Evolutionary conservation across 1,140 invertebrate species (phyloP).

Genomic region (Formica selysi): DNA sequence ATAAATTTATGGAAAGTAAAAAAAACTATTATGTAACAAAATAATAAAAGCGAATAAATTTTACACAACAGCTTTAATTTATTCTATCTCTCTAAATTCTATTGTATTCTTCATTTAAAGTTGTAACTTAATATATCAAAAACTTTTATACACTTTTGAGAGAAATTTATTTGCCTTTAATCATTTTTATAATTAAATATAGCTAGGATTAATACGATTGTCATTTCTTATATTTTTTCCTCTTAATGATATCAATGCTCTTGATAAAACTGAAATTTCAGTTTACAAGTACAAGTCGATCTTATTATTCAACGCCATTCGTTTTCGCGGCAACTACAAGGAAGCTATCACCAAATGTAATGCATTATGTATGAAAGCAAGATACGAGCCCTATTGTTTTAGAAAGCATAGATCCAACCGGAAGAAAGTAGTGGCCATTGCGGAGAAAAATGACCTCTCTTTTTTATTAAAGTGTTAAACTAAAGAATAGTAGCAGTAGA

Average conservation of each 20-base stretch:
- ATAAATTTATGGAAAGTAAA: background rate
- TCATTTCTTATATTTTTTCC: background rate
- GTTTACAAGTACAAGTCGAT: background rate
- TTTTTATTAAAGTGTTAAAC: conserved; percentile 12
- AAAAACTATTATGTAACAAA: background rate
- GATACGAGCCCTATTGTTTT: conserved; percentile 33
- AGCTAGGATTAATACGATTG: background rate
- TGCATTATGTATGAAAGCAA: conserved; percentile 78
- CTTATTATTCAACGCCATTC: conserved; percentile 55
- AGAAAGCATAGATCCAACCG: conserved; percentile 25
- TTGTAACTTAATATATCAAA: too few species aligned
- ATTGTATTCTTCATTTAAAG: too few species aligned
- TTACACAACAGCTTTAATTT: too few species aligned
- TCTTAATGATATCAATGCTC: background rate
- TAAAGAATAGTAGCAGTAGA: background rate
- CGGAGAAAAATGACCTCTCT: conserved; percentile 28
- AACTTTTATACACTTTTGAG: too few species aligned
- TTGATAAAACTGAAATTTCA: background rate
- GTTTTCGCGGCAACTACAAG: conserved; percentile 24
- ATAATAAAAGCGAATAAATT: background rate
- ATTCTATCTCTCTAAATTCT: too few species aligned
- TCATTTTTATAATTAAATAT: background rate
- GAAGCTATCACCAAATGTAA: conserved; percentile 76
- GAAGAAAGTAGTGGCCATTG: background rate
- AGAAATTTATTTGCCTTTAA: background rate